Base-by-base conservation (phyloP, 1,140 invertebrate genomes). In the Sarcophaga peregrina region DNA sequence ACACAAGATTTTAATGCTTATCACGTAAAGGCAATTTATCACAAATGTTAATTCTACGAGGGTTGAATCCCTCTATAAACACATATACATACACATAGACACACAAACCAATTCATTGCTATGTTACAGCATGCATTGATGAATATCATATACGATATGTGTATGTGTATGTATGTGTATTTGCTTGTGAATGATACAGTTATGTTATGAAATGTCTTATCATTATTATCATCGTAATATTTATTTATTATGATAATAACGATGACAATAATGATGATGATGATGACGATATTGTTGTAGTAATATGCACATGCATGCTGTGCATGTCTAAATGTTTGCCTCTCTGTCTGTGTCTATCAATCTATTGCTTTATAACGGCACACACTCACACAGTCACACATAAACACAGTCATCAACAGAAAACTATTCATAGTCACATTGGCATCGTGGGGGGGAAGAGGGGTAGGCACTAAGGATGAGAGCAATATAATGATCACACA, bases 31-130 rank as follows among this genome's bases (percentile, higher is more conserved):
- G 11, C 52, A 58, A 58, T 58, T 58, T 58, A 58, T 58, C 52
- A 58, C 52, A 58, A 58, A 58, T 58, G 52, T 58, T 58, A 58
- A 58, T 58, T 58, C n/a, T 58, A 58, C n/a, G 52, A 37, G 25
- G 52, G 52, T 11, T 58, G 52, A 58, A 58, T 58, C 11, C 52
- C 52, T 58, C 52, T 11, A 15, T 58, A 37, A 37, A 37, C 25
- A 37, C 52, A 58, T 4, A 58, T 10, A 58, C 9, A 11, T 13
- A 58, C 52, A 58, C 5, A 58, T 10, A 10, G n/a, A n/a, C 3
- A 58, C 52, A 13, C 0, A 58, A 0, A 58, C 5, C 11, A 15
- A 58, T 58, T 58, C 52, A 58, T 58, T 11, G 52, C 5, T 15
- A 3, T 58, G 5, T 37, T 37, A 37, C 25, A 37, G 1, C 25